A percentile compares a stretch with the other conserved stretches of the same genome.
phyloP scores from a whole-genome alignment of 1,140 invertebrate species.

The Diuraphis noxia region DNA sequence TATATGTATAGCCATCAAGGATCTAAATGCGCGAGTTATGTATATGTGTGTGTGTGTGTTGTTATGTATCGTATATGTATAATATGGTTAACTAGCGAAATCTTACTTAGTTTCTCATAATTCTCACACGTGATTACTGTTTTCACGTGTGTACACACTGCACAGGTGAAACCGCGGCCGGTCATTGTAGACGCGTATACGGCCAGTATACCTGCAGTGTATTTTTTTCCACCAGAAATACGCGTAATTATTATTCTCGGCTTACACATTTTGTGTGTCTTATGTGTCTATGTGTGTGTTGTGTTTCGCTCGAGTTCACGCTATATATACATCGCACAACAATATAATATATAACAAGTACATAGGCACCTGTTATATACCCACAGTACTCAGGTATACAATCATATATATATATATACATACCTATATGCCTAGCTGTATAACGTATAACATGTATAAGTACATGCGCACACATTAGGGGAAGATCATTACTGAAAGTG shows the following conservation, averaged over 20 bases:
- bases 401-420: too few species aligned
- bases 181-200: neutral
- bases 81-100: slow-evolving; percentile 3
- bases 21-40: neutral
- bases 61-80: neutral
- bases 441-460: neutral
- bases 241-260: slow-evolving; percentile 30
- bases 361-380: too few species aligned
- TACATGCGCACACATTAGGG: neutral
- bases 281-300: neutral
- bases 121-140: slow-evolving; percentile 44
- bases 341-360: neutral
- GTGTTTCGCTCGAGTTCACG: slow-evolving; percentile 2
- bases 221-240: slow-evolving; percentile 43
- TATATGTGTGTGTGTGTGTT: neutral
- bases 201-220: neutral
- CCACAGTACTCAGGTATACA: too few species aligned
- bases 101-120: slow-evolving; percentile 41
- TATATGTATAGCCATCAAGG: neutral
- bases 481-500: slow-evolving; percentile 45
- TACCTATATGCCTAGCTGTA: neutral
- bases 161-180: neutral
- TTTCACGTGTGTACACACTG: slow-evolving; percentile 31
- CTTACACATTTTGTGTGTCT: slow-evolving; percentile 9
- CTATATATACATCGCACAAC: too few species aligned